A percentile compares a stretch with the other conserved stretches of the same genome.
Conservation (phyloP, 2,888 invertebrate species). For the Erebia ligea region DNA sequence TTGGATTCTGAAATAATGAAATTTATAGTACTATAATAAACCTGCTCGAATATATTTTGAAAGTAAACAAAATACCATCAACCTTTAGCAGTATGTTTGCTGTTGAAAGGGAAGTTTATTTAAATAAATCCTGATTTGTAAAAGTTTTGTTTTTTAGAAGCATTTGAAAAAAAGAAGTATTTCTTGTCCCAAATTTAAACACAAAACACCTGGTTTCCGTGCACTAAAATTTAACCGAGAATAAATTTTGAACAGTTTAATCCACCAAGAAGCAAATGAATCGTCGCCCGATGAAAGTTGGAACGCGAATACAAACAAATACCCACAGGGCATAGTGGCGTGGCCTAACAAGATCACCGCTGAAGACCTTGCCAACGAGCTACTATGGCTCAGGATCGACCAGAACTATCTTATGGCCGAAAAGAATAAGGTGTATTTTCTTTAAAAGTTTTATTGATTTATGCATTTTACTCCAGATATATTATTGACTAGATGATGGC, state of each 20-base stretch:
- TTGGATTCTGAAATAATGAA: too few species aligned
- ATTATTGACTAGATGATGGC: too few species aligned
- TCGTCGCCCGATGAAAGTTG: conserved; percentile 66
- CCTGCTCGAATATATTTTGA: too few species aligned
- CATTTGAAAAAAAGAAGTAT: too few species aligned
- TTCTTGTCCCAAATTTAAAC: too few species aligned
- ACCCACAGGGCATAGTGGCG: conserved; percentile 53
- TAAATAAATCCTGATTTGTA: too few species aligned
- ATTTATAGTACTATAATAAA: too few species aligned
- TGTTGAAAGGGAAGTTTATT: too few species aligned
- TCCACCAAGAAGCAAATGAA: conserved; percentile 60
- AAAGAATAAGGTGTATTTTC: conserved; percentile 59
- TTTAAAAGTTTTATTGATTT: not conserved
- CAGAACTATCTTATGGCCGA: conserved; percentile 70
- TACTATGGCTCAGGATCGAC: conserved; percentile 76
- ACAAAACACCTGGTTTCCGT: too few species aligned
- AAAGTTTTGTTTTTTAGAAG: too few species aligned
- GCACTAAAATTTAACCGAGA: not conserved
- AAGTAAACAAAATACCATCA: too few species aligned
- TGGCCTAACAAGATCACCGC: conserved; percentile 75
- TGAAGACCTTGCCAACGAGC: conserved; percentile 74
- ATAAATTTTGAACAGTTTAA: conserved; percentile 23
- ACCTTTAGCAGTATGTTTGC: too few species aligned
- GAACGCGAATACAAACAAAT: conserved; percentile 58
- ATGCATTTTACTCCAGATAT: not conserved